Percentiles rank a stretch among this genome's conserved stretches.
These are phyloP conservation scores for Zaprionus gabonicus DNA, from an alignment of 1,140 invertebrate genomes.

Conservation along the genomic window DNA sequence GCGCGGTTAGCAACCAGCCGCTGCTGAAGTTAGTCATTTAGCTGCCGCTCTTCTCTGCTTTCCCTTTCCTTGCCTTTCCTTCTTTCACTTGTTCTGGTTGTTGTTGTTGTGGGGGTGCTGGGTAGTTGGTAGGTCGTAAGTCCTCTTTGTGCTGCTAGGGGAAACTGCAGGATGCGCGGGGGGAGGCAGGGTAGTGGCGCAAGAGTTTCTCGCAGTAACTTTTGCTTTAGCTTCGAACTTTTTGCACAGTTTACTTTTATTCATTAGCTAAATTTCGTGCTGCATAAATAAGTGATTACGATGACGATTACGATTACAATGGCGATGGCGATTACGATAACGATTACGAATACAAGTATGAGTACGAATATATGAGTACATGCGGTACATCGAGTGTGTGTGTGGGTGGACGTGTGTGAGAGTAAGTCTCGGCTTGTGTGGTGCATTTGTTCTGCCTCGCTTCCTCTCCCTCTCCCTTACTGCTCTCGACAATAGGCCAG, in stretches of 20 bases:
- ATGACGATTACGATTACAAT: slow-evolving; percentile 57
- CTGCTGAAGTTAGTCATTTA: slow-evolving; percentile 62
- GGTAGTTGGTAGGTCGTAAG: neutral
- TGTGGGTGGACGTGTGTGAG: slow-evolving; percentile 6
- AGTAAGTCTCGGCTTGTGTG: neutral
- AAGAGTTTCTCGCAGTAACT: slow-evolving; percentile 46
- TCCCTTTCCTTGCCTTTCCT: neutral
- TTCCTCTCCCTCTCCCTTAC: neutral
- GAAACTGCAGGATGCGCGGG: neutral
- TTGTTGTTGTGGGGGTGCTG: neutral
- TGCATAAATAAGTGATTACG: slow-evolving; percentile 78
- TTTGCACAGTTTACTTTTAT: slow-evolving; percentile 77
- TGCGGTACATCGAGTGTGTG: neutral
- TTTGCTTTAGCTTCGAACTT: slow-evolving; percentile 55
- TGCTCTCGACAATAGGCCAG: slow-evolving; percentile 58
- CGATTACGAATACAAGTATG: slow-evolving; percentile 7
- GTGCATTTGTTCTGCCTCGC: neutral
- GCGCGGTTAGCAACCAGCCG: slow-evolving; percentile 57
- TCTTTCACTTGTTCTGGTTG: neutral
- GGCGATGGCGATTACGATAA: slow-evolving; percentile 36
- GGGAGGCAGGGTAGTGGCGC: neutral
- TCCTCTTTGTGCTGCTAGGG: slow-evolving; percentile 15
- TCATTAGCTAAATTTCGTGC: slow-evolving; percentile 78
- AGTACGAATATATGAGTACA: slow-evolving; percentile 30
- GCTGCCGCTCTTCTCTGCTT: slow-evolving; percentile 13